Conservation (phyloP, 2,888 invertebrate genomes). For the Pherbina coryleti region DNA sequence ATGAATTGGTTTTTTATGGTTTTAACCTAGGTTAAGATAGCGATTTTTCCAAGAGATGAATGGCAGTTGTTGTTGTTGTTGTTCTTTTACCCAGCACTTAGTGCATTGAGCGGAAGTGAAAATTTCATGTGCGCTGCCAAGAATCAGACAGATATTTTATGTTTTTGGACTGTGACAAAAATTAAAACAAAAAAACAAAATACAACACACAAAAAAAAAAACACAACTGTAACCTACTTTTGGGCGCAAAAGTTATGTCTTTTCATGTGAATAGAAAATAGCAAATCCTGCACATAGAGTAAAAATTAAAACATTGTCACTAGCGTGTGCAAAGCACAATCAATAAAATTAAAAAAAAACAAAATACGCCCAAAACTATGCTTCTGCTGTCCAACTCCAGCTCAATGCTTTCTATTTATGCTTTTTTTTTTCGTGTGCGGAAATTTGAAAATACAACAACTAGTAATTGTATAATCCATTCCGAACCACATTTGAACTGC, state of each 20-base stretch:
- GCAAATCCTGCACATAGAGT: too few relatives aligned
- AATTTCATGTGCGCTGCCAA: slow-evolving; percentile 16
- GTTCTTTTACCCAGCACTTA: background rate
- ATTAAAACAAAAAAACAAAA: background rate
- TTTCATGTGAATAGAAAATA: too few relatives aligned
- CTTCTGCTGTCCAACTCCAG: too few relatives aligned
- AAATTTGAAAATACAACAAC: too few relatives aligned
- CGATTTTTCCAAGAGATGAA: slow-evolving; percentile 19
- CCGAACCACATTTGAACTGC: too few relatives aligned
- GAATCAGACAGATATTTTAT: background rate
- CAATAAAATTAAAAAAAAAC: too few relatives aligned
- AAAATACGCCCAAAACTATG: too few relatives aligned
- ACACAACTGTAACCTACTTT: background rate
- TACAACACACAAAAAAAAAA: background rate
- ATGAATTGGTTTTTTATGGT: slow-evolving; percentile 32
- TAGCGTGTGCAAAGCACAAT: too few relatives aligned
- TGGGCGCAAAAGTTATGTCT: background rate
- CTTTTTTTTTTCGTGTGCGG: too few relatives aligned
- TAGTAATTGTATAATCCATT: too few relatives aligned
- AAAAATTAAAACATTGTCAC: too few relatives aligned
- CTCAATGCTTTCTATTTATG: too few relatives aligned
- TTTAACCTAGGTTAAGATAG: slow-evolving; percentile 37
- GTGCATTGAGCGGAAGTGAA: slow-evolving; percentile 20
- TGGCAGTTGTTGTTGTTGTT: background rate
- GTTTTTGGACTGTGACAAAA: background rate